Base-by-base conservation (phyloP, 2,888 invertebrate genomes). In the Acanthosoma haemorrhoidale region DNA sequence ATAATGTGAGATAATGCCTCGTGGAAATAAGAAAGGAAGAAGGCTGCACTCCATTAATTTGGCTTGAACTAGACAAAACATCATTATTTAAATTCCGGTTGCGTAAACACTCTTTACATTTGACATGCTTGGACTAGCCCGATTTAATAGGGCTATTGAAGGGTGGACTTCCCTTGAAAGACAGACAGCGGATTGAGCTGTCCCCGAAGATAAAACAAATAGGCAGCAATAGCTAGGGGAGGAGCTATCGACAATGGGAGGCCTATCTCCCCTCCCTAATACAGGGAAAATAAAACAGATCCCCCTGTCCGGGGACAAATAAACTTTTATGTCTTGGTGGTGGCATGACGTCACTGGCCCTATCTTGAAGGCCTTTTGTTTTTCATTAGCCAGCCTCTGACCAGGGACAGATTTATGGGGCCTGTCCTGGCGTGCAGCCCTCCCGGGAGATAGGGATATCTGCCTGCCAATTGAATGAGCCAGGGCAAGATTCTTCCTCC, bases 101-200 rank as follows among this genome's bases (percentile, higher is more conserved):
- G n/a, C n/a, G n/a, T n/a, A n/a, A n/a, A n/a, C n/a, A n/a, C n/a
- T n/a, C n/a, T n/a, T n/a, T n/a, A n/a, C n/a, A n/a, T n/a, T n/a
- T n/a, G n/a, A n/a, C n/a, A n/a, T n/a, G n/a, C n/a, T n/a, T n/a
- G n/a, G n/a, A n/a, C n/a, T n/a, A n/a, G n/a, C n/a, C n/a, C n/a
- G n/a, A n/a, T n/a, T 25, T 51, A 51, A 51, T 51, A n/a, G 51
- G 25, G 29, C 51, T 51, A 51, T 25, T 51, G 51, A 51, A 51
- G 51, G 51, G n/a, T 25, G 25, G 25, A 51, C 29, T 51, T 25
- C 51, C 51, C 25, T 51, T 8, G n/a, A 6, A 51, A 51, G 43
- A 21, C 43, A 21, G 51, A 51, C 51, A 51, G 25, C 21, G 51
- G 51, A 51, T 51, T 51, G 51, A 51, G 51, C 51, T 51, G 51